Percentiles rank a stretch among this genome's conserved stretches.
Evolutionary conservation across 1,140 invertebrate species (phyloP).

Genomic region (Mercenaria mercenaria): DNA sequence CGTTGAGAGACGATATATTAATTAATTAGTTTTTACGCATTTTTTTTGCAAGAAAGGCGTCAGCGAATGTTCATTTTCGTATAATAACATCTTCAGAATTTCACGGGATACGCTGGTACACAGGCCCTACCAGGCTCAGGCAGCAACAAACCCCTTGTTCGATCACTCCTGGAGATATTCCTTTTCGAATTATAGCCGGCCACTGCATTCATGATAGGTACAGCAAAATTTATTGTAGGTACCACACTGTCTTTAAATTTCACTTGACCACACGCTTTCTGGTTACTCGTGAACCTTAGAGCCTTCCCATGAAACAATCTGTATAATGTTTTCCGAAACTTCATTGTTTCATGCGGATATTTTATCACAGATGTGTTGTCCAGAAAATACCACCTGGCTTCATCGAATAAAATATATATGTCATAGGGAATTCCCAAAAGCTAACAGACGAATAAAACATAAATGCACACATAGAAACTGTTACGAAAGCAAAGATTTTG

Average conservation of each 20-base stretch:
- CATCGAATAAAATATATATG: constrained; percentile 13
- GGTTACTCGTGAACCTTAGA: background rate
- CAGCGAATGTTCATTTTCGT: no score
- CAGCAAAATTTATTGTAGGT: background rate
- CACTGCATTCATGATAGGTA: background rate
- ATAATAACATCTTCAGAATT: no score
- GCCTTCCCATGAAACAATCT: constrained; percentile 31
- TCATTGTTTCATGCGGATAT: background rate
- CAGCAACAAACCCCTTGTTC: background rate
- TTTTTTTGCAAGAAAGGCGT: no score
- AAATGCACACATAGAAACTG: no score
- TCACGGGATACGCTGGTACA: no score
- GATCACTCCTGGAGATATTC: background rate
- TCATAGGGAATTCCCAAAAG: background rate
- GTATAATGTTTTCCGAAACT: background rate
- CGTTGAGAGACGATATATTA: no score
- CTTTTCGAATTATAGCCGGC: background rate
- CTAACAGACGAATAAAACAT: background rate
- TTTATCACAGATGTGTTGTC: background rate
- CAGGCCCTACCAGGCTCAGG: no score
- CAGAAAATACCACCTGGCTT: background rate
- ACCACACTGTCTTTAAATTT: background rate
- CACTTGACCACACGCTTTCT: background rate
- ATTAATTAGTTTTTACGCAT: no score
- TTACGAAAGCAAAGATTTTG: no score